Evolutionary conservation across 2,797 vertebrate species (phyloP), one percentile per base, ranked within the genome.

Genomic region (Pristis pectinata): DNA sequence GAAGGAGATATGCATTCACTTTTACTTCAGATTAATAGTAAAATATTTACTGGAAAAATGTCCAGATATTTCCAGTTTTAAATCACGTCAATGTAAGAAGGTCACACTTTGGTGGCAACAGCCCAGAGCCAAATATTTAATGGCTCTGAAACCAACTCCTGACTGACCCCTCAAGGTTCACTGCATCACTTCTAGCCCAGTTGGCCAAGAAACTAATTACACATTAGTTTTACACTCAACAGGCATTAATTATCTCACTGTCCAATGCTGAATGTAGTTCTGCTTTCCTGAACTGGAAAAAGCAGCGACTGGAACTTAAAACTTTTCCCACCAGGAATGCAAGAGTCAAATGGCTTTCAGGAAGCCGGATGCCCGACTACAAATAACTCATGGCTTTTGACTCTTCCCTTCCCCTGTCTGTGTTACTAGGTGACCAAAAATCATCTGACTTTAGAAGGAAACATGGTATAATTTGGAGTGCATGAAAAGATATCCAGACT

Each of bases 1-100:
- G 92, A 74, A 94, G 92, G 70, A 70, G 72, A 94, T 94, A 94
- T 94, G 92, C 92, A 94, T 94, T 94, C 92, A 76, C 92, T 70
- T 49, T 94, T 94, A 76, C 13, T 76, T 94, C 92, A 94, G 92
- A 53, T 94, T 76, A 76, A 94, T 76, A 94, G 70, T 94, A 76
- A 94, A 94, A 76, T 94, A 94, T 76, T 72, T 34, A 94, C 67
- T 94, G 92, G 92, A 94, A 93, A 74, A 76, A 94, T 44, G 67
- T 76, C 34, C 22, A 44, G 72, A 94, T 94, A 76, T 76, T 76
- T 94, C 92, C 70, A 94, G 92, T 76, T 94, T 67, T 76, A 94
- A 94, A 74, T 76, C 44, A 74, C 30, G 13, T 76, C 72, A 70
- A n/a, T 49, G 92, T 56, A 94, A 94, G 72, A 74, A 94, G 70